Conservation (phyloP, 2,113 vertebrate genomes). For the Copsychus sechellarum region DNA sequence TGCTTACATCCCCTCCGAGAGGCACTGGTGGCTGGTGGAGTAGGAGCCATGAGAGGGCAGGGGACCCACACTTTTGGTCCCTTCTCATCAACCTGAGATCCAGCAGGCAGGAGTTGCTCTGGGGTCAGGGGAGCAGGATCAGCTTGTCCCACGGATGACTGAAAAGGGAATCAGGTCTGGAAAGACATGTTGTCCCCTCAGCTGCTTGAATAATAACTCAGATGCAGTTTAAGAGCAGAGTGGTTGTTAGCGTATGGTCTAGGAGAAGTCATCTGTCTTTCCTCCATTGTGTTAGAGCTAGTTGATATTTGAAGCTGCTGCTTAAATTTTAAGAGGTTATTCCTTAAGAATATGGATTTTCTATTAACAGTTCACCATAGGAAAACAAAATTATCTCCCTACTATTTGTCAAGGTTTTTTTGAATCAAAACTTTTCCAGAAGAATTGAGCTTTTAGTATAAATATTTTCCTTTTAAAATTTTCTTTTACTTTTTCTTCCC, state of each 20-base stretch:
- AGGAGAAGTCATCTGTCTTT: not conserved
- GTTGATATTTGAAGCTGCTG: not conserved
- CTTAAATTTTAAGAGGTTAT: not conserved
- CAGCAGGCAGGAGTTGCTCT: not conserved
- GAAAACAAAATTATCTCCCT: not conserved
- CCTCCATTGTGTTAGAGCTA: not conserved
- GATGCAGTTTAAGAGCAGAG: not conserved
- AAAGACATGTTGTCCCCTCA: rapidly evolving
- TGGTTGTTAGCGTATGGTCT: not conserved
- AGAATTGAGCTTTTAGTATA: not conserved
- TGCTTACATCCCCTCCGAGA: not conserved
- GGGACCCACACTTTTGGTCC: rapidly evolving
- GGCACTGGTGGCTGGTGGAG: not conserved
- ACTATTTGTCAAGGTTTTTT: not conserved
- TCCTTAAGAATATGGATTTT: not conserved
- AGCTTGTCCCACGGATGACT: not conserved
- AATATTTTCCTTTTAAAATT: not conserved
- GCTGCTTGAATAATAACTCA: not conserved
- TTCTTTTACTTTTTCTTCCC: not conserved
- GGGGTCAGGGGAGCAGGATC: rapidly evolving
- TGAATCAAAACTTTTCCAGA: not conserved
- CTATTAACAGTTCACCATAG: not conserved
- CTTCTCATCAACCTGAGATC: not conserved
- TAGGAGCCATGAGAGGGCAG: not conserved
- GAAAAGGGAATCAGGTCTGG: not conserved